Conservation (phyloP, 2,113 vertebrate species). For the Strigops habroptila region DNA sequence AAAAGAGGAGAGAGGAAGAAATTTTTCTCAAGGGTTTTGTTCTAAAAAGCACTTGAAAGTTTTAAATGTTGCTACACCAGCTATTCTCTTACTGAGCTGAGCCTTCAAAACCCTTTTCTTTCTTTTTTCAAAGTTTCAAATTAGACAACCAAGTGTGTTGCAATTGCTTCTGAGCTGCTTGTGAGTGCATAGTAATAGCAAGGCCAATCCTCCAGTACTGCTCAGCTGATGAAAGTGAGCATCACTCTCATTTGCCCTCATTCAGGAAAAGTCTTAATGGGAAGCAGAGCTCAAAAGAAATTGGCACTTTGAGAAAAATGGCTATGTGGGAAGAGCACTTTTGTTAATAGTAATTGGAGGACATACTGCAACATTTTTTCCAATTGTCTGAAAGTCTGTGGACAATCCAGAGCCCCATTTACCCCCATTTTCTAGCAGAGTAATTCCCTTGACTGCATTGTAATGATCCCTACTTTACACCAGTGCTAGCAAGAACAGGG, state of each 20-base stretch:
- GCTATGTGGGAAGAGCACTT: slow-evolving; percentile 43
- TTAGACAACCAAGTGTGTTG: slow-evolving; percentile 41
- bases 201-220: not conserved
- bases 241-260: slow-evolving; percentile 59
- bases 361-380: slow-evolving; percentile 47
- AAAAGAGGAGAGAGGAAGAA: not conserved
- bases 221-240: slow-evolving; percentile 47
- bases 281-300: slow-evolving; percentile 46
- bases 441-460: slow-evolving; percentile 14
- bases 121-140: slow-evolving; percentile 12
- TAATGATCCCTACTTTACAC: not conserved
- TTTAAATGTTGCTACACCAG: slow-evolving; percentile 8
- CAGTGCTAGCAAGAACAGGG: not conserved
- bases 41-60: slow-evolving; percentile 27
- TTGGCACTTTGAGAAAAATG: slow-evolving; percentile 54
- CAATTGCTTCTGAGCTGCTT: slow-evolving; percentile 50
- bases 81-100: not conserved
- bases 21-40: not conserved
- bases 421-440: not conserved
- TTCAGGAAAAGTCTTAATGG: slow-evolving; percentile 57
- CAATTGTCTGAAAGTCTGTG: slow-evolving; percentile 54
- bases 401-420: slow-evolving; percentile 35
- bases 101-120: not conserved
- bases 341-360: slow-evolving; percentile 58
- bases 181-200: slow-evolving; percentile 53